Conservation (phyloP, 1,140 invertebrate species). For the Amyelois transitella region DNA sequence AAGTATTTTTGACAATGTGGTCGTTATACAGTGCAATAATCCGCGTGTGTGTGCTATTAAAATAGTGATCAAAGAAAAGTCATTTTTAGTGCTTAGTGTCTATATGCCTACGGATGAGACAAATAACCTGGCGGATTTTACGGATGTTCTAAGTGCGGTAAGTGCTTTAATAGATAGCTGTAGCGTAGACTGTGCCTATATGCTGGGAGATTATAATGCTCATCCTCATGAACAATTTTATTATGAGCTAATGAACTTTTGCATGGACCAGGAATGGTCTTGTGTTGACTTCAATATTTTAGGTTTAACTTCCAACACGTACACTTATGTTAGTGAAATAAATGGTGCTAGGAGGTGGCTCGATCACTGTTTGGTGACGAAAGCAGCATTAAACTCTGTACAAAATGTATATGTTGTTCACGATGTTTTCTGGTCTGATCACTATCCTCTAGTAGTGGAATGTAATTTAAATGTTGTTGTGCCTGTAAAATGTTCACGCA, state of each 20-base stretch:
- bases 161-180: neutral
- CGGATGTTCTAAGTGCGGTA: neutral
- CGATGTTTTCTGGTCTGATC: too few species aligned
- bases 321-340: constrained; percentile 1
- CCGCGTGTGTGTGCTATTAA: neutral
- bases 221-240: neutral
- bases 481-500: too few species aligned
- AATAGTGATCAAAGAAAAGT: neutral
- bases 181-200: neutral
- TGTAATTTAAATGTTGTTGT: too few species aligned
- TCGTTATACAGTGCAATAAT: constrained; percentile 2
- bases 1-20: neutral
- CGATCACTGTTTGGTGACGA: neutral
- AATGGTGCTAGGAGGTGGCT: neutral
- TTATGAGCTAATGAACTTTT: constrained; percentile 2
- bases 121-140: constrained; percentile 1
- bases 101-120: neutral
- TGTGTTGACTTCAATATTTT: neutral
- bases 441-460: too few species aligned
- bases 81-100: neutral
- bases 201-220: constrained; percentile 6
- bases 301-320: neutral
- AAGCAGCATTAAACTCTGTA: too few species aligned
- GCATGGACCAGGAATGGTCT: neutral
- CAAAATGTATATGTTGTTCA: neutral